These are phyloP conservation scores for Rhamphomyia laevipes DNA, from an alignment of 2,888 invertebrate species.

Conservation along the genomic window DNA sequence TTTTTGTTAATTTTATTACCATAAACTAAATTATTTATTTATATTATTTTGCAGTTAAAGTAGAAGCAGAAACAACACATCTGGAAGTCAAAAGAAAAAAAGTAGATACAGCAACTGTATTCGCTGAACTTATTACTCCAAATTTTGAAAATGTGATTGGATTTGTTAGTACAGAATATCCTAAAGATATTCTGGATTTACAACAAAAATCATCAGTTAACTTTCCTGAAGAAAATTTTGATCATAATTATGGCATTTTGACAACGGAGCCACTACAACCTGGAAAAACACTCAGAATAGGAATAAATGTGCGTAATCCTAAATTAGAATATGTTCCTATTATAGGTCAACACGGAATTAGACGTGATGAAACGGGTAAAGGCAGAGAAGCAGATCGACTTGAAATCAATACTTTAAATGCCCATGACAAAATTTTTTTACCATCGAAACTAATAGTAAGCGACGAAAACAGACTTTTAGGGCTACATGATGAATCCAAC, in stretches of 20 bases:
- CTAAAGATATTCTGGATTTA: conserved; percentile 20
- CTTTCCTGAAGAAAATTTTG: conserved; percentile 23
- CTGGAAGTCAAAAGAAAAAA: too few species aligned
- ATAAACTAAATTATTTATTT: too few species aligned
- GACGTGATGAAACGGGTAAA: conserved; percentile 15
- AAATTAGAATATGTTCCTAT: conserved; percentile 9
- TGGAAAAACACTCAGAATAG: background rate
- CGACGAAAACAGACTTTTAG: conserved; percentile 33
- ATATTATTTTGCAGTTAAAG: too few species aligned
- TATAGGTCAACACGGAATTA: conserved; percentile 12
- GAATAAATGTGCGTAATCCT: too few species aligned
- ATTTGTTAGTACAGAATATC: conserved; percentile 14
- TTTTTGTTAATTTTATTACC: too few species aligned
- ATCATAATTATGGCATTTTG: conserved; percentile 22
- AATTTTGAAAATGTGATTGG: too few species aligned
- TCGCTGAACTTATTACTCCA: too few species aligned
- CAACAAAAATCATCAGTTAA: conserved; percentile 25
- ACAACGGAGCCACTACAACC: conserved; percentile 24
- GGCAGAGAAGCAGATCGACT: conserved; percentile 25
- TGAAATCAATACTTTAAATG: conserved; percentile 23
- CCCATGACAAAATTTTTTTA: conserved; percentile 29
- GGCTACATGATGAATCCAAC: conserved; percentile 34
- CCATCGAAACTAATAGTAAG: conserved; percentile 25
- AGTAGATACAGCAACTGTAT: too few species aligned
- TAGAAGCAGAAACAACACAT: too few species aligned